phyloP scores from a whole-genome alignment of 2,797 vertebrate genomes.

The Vespertilio murinus region DNA sequence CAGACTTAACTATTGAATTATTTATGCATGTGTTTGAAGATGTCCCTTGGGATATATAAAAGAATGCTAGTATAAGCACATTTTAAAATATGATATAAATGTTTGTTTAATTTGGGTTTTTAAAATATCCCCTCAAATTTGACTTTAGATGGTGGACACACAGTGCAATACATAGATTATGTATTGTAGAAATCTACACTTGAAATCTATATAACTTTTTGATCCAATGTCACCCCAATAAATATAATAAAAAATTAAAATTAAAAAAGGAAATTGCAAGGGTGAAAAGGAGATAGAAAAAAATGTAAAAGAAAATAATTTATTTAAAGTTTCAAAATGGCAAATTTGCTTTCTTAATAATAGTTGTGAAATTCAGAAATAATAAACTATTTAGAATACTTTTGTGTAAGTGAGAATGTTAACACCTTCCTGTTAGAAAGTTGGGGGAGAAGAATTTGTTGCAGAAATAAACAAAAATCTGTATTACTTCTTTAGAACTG shows the following conservation, averaged over 20 bases:
- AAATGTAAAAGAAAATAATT: neutral
- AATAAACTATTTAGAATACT: neutral
- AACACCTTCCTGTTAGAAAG: neutral
- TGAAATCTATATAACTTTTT: neutral
- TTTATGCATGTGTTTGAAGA: constrained; percentile 1
- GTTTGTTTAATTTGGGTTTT: constrained; percentile 64
- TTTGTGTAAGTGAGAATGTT: neutral
- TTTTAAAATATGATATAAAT: constrained; percentile 65
- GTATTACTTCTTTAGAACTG: neutral
- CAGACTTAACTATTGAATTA: neutral
- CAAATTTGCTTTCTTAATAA: neutral
- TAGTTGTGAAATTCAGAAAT: neutral
- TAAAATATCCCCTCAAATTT: constrained; percentile 52
- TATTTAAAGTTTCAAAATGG: constrained; percentile 1
- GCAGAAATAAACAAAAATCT: neutral
- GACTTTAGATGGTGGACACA: neutral
- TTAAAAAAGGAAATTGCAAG: neutral
- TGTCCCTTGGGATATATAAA: constrained; percentile 48
- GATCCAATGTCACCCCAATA: neutral
- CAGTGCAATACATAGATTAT: neutral
- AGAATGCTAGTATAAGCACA: neutral
- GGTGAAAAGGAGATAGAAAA: neutral
- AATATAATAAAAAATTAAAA: neutral
- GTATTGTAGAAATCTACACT: neutral
- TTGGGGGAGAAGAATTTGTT: neutral